Evolutionary conservation across 2,888 invertebrate species (phyloP), one percentile per base, ranked within the genome.

Genomic region (Morpho deidamia): DNA sequence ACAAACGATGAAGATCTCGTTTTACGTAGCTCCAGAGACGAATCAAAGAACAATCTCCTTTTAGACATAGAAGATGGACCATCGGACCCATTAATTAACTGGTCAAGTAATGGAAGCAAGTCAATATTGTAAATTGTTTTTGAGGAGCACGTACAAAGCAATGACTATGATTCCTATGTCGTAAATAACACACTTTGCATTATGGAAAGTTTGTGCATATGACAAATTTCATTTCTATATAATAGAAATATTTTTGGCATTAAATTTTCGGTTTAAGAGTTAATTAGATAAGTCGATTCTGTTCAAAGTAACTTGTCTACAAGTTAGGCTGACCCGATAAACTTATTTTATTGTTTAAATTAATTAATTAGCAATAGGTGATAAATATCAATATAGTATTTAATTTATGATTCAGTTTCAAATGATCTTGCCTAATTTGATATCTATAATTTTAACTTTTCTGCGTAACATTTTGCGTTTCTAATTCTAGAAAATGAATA

Each of bases 11-110:
- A 85, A 51, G 86, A 87, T 41, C 57, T 86, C 12, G 84, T 85
- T 0, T 69, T 82, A 32, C 62, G 64, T 34, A 69, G 70, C 8
- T 66, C 71, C 0, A 74, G 70, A 44, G 72, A 76, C 10, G 67
- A 66, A 12, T 64, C 67, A 2, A 75, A 72, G 56, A 82, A 87
- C 14, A 80, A 85, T 61, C 72, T 89, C 4, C 62, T 89, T 23
- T 67, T 89, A 59, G 89, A 89, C 46, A 89, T 89, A 51, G 89
- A 88, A 61, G 85, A 86, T 62, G 78, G 63, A 4, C 71, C 74
- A 45, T 71, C 81, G 1, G 86, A 86, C 46, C 76, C 81, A 0
- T 65, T 87, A 55, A 84, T 87, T 8, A 86, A 88, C 63, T 88
- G 88, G 88, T 83, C 78, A 47, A 76, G 69, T 67, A 83, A 69